These are phyloP conservation scores for Macrophya annulata DNA, from an alignment of 2,888 invertebrate species.

Conservation along the genomic window DNA sequence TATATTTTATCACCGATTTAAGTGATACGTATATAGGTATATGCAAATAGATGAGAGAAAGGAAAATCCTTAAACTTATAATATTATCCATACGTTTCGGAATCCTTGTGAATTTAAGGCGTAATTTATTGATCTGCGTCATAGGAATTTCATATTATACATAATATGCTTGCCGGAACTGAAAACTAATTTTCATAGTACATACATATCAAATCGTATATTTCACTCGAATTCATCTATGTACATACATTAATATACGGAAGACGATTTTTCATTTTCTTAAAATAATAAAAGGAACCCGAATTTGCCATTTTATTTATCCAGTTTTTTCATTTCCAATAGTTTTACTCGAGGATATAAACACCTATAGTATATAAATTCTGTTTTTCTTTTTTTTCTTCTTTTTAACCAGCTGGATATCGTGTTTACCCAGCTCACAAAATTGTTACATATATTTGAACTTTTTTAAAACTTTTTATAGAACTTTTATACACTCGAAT, in stretches of 20 bases:
- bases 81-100: background rate
- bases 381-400: too few species aligned
- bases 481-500: background rate
- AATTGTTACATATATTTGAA: background rate
- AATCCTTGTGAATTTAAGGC: background rate
- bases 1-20: background rate
- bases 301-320: background rate
- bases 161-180: background rate
- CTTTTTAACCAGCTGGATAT: background rate
- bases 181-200: background rate
- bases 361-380: too few species aligned
- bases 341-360: background rate
- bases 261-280: background rate
- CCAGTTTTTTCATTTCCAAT: background rate
- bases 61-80: background rate
- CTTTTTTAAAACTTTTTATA: background rate
- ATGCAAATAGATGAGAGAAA: background rate
- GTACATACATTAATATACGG: too few species aligned
- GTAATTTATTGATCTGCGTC: background rate
- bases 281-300: background rate
- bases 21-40: background rate
- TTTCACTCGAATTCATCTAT: too few species aligned
- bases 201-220: background rate
- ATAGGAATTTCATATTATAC: background rate
- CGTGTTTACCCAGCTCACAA: background rate